Evolutionary conservation across 2,888 invertebrate genomes (phyloP).

Genomic region (Dascillus cervinus): DNA sequence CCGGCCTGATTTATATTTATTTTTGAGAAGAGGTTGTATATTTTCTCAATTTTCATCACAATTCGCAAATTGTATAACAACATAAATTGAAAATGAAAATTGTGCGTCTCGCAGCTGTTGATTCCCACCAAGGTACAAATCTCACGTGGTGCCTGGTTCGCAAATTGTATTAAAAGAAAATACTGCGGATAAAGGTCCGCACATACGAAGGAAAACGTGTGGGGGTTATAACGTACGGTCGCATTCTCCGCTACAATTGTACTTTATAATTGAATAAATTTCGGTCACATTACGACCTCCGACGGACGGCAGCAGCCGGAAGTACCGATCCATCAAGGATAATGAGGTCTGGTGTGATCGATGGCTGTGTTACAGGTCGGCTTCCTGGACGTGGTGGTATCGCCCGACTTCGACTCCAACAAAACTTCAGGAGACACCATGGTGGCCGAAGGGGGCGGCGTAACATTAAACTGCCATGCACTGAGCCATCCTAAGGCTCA

Average conservation of each 20-base stretch:
- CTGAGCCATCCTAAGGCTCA: constrained; percentile 73
- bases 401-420: constrained; percentile 83
- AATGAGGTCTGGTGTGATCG: too few relatives aligned
- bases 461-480: constrained; percentile 61
- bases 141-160: constrained; percentile 4
- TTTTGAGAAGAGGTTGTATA: too few relatives aligned
- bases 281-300: too few relatives aligned
- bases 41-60: constrained; percentile 11
- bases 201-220: constrained; percentile 4
- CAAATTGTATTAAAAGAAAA: constrained; percentile 22
- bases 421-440: constrained; percentile 86
- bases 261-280: constrained; percentile 12
- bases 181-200: constrained; percentile 8
- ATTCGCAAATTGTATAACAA: constrained; percentile 19
- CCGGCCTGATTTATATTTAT: too few relatives aligned
- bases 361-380: constrained; percentile 78
- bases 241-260: constrained; percentile 11
- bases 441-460: constrained; percentile 76
- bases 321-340: constrained; percentile 14
- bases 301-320: constrained; percentile 8
- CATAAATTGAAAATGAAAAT: constrained; percentile 30
- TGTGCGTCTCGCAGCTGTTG: constrained; percentile 28
- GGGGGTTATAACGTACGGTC: constrained; percentile 9
- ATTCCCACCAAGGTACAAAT: constrained; percentile 28
- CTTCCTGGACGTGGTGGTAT: constrained; percentile 76